Evolutionary conservation across 2,888 invertebrate species (phyloP).

Genomic region (Parasteatoda lunata): DNA sequence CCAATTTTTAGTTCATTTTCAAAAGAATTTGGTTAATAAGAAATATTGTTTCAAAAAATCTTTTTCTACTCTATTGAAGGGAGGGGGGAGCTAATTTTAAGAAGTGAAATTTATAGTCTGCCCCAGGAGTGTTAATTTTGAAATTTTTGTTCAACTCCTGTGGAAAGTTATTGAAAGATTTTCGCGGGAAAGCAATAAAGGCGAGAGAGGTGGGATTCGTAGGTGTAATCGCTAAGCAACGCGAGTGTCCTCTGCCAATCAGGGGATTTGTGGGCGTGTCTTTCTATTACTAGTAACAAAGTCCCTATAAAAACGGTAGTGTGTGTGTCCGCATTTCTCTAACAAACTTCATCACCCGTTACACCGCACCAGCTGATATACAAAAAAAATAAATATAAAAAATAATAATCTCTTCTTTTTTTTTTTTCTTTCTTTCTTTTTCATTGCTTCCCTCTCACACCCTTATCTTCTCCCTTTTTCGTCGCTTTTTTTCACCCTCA

Average conservation of each 20-base stretch:
- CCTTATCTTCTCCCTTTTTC: constrained; percentile 4
- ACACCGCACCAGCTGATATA: constrained; percentile 11
- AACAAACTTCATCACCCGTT: constrained; percentile 35
- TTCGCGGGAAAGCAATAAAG: background rate
- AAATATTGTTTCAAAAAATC: too few species aligned
- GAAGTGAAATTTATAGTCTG: too few species aligned
- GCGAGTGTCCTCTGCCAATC: constrained; percentile 63
- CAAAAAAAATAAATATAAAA: background rate
- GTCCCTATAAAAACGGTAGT: constrained; percentile 53
- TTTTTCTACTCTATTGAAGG: too few species aligned
- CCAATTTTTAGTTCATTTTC: too few species aligned
- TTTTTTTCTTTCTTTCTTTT: constrained; percentile 12
- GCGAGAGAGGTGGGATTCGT: constrained; percentile 59
- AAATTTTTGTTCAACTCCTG: too few species aligned
- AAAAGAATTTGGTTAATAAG: too few species aligned
- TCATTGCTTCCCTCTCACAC: background rate
- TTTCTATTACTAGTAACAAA: constrained; percentile 1
- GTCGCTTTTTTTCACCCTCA: background rate
- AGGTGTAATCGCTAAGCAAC: constrained; percentile 28
- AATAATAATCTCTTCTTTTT: background rate
- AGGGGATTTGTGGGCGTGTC: constrained; percentile 58
- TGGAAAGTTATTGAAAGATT: too few species aligned
- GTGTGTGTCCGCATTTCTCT: constrained; percentile 38
- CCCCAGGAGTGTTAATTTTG: too few species aligned
- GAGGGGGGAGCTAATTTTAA: too few species aligned